Percentiles rank a stretch among this genome's conserved stretches.
Evolutionary conservation across 2,113 vertebrate species (phyloP).

Genomic region (Eonycteris spelaea): DNA sequence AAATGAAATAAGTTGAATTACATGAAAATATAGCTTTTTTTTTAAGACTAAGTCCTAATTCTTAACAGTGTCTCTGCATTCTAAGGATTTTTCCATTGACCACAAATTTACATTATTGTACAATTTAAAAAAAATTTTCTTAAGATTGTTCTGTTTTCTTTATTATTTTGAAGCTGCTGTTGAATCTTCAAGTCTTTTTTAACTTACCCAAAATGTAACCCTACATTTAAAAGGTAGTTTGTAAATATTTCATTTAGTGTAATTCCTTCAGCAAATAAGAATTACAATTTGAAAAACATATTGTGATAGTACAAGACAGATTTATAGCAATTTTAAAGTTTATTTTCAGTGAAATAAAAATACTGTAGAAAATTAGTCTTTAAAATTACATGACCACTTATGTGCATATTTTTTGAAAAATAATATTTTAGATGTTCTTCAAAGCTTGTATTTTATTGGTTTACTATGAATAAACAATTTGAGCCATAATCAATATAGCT

Average conservation of each 20-base stretch:
- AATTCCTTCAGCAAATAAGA: not conserved
- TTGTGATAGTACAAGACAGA: not conserved
- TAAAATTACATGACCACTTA: not conserved
- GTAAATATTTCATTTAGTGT: constrained; percentile 11
- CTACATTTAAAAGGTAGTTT: not conserved
- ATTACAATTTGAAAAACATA: not conserved
- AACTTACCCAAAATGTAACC: not conserved
- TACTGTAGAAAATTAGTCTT: constrained; percentile 5
- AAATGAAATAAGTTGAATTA: constrained; percentile 14
- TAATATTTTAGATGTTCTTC: constrained; percentile 23
- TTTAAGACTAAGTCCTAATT: not conserved
- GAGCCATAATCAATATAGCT: constrained; percentile 32
- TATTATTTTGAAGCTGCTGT: constrained; percentile 2
- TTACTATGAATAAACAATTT: constrained; percentile 50
- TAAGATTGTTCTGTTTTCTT: not conserved
- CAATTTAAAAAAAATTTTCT: not conserved
- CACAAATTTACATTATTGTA: not conserved
- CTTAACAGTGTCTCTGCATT: not conserved
- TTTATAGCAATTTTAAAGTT: constrained; percentile 6
- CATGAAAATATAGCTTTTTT: not conserved
- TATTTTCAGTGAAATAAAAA: constrained; percentile 5
- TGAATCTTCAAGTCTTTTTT: constrained; percentile 8
- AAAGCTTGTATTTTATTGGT: constrained; percentile 41
- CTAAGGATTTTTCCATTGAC: not conserved
- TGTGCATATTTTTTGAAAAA: constrained; percentile 4